Percentiles rank a stretch among this genome's conserved stretches.
Evolutionary conservation across 2,888 invertebrate genomes (phyloP).

Genomic region (Polydrusus tereticollis): DNA sequence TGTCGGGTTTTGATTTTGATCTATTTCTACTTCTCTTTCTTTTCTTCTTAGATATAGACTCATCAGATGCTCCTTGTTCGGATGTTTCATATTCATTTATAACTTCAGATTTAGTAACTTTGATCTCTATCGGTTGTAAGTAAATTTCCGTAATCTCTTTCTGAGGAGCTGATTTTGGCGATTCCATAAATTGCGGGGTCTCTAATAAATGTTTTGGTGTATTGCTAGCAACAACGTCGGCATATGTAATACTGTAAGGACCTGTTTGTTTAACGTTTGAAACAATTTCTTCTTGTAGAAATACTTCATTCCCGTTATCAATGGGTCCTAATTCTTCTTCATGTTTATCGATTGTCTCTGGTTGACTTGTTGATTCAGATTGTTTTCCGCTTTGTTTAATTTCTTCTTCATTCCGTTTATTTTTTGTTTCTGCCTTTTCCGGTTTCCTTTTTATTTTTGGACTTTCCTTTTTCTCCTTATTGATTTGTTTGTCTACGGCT

Average conservation of each 20-base stretch:
- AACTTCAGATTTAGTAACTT: constrained; percentile 6
- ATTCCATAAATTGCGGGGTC: background rate
- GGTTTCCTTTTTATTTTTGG: constrained; percentile 14
- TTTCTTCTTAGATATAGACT: constrained; percentile 46
- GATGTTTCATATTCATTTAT: background rate
- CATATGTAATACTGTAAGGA: constrained; percentile 40
- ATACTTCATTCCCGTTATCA: constrained; percentile 30
- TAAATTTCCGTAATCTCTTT: background rate
- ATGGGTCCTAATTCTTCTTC: constrained; percentile 1
- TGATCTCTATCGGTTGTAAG: background rate
- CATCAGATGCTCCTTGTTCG: constrained; percentile 13
- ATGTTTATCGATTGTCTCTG: background rate
- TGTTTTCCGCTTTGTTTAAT: background rate
- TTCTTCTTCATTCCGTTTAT: constrained; percentile 10
- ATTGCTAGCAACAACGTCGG: constrained; percentile 40
- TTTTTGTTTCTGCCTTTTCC: constrained; percentile 9
- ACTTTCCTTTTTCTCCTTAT: constrained; percentile 31
- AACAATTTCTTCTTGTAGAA: constrained; percentile 31
- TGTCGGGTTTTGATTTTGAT: constrained; percentile 28
- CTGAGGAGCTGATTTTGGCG: background rate
- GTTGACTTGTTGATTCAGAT: background rate
- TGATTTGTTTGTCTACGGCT: too few relatives aligned
- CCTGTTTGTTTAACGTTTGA: constrained; percentile 14
- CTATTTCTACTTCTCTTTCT: constrained; percentile 48
- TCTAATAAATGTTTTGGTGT: constrained; percentile 19